Evolutionary conservation across 1,140 invertebrate genomes (phyloP), one percentile per base, ranked within the genome.

Genomic region (Stegodyphus dumicola): DNA sequence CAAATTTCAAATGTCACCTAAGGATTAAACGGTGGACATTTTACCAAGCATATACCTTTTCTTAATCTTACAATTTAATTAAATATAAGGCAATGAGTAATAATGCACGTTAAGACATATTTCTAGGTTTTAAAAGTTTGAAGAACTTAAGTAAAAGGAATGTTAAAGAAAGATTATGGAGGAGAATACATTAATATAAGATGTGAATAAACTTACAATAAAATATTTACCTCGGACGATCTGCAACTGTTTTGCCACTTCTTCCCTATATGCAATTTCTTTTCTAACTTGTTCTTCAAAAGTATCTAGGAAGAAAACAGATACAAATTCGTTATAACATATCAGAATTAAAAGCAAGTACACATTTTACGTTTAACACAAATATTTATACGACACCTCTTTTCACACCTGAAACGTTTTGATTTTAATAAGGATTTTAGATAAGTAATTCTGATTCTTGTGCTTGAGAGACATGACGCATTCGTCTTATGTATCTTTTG

Each of bases 171-270:
- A 33, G 33, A 33, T 33, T 33, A 33, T 33, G 33, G 33, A 33
- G 33, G 3, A 33, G 33, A 33, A 33, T 33, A 33, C 33, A 33
- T 60, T 15, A 60, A 60, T 10, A 60, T 60, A 65, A 74, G 56
- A 66, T 6, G 5, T 74, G 54, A 33, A n/a, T 15, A 52, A 67
- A 64, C 67, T 88, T 83, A 84, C 80, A 53, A 84, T 76, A 76
- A 84, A 65, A 84, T 84, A 84, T 84, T 84, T 75, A 90, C 90
- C 90, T 90, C 89, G 87, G 11, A 91, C 88, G 49, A 90, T 83
- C 53, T 91, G 90, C 67, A 91, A 79, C 71, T 91, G 90, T 87
- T 90, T 88, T 0, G 89, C 88, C 73, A 91, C 89, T 67, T 90
- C 90, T 64, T 91, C 90, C 75, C 90, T 83, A 75, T 91, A 91